These are phyloP conservation scores for Micromesistius poutassou DNA, from an alignment of 2,797 vertebrate species.

Conservation along the genomic window DNA sequence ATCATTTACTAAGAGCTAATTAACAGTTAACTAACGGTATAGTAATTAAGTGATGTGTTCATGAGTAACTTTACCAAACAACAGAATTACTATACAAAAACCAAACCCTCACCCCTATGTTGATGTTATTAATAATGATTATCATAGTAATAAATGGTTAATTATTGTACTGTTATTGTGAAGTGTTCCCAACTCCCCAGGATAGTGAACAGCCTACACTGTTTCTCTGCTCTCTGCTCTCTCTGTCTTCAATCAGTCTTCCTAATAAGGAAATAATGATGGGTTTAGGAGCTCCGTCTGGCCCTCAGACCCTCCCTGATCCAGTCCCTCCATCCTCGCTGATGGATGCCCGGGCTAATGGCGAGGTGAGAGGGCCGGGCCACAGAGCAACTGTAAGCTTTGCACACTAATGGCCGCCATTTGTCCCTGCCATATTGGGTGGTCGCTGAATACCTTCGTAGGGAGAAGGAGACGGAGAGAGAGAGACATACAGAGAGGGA, in stretches of 20 bases:
- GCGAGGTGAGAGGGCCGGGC: conserved; percentile 48
- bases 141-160: too few relatives aligned
- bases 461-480: conserved; percentile 21
- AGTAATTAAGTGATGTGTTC: too few relatives aligned
- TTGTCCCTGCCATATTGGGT: conserved; percentile 69
- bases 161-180: too few relatives aligned
- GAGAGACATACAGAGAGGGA: not conserved
- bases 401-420: conserved; percentile 64
- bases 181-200: too few relatives aligned
- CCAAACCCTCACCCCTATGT: too few relatives aligned
- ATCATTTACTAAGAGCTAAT: too few relatives aligned
- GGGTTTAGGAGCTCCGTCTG: conserved; percentile 27
- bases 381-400: conserved; percentile 58
- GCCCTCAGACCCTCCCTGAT: not conserved
- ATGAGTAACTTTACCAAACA: too few relatives aligned
- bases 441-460: conserved; percentile 56
- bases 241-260: conserved; percentile 2
- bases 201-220: not conserved
- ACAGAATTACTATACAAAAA: too few relatives aligned
- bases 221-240: not conserved
- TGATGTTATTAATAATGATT: too few relatives aligned
- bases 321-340: conserved; percentile 30
- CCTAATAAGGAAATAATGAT: conserved; percentile 48
- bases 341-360: conserved; percentile 52
- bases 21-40: too few relatives aligned